These are phyloP conservation scores for Periphyllus acericola DNA, from an alignment of 2,888 invertebrate species.

Conservation along the genomic window DNA sequence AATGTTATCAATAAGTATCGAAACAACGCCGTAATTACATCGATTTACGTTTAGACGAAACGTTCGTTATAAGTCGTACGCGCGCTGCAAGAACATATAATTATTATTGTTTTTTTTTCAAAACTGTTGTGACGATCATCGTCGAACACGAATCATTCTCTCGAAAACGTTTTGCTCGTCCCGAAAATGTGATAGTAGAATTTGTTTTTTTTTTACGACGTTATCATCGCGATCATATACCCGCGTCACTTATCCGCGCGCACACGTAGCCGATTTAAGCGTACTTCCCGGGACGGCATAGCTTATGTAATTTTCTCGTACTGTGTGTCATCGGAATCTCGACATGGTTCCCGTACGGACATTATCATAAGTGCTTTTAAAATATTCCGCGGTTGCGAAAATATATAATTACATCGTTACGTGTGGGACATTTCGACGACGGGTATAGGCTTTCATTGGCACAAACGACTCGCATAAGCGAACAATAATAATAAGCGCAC, in stretches of 20 bases:
- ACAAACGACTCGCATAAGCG: neutral
- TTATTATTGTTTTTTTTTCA: too few species aligned
- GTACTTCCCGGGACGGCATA: neutral
- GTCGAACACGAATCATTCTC: too few species aligned
- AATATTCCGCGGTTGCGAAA: slow-evolving; percentile 19
- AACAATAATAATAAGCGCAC: neutral
- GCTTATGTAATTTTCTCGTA: neutral
- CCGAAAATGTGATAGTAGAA: too few species aligned
- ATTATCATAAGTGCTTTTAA: neutral
- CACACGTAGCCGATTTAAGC: neutral
- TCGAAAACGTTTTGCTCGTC: too few species aligned
- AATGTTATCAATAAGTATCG: too few species aligned
- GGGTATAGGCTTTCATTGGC: neutral
- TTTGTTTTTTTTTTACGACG: too few species aligned
- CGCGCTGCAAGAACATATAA: too few species aligned
- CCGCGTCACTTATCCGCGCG: neutral
- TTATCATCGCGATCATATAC: neutral
- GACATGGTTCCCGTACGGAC: neutral
- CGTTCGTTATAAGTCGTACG: too few species aligned
- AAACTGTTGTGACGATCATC: too few species aligned
- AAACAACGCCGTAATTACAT: too few species aligned
- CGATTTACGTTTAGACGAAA: too few species aligned
- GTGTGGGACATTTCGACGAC: neutral
- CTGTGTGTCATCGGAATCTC: too few species aligned
- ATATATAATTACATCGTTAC: neutral